These are phyloP conservation scores for Gallinago undulata DNA, from an alignment of 2,113 vertebrate species.

Conservation along the genomic window DNA sequence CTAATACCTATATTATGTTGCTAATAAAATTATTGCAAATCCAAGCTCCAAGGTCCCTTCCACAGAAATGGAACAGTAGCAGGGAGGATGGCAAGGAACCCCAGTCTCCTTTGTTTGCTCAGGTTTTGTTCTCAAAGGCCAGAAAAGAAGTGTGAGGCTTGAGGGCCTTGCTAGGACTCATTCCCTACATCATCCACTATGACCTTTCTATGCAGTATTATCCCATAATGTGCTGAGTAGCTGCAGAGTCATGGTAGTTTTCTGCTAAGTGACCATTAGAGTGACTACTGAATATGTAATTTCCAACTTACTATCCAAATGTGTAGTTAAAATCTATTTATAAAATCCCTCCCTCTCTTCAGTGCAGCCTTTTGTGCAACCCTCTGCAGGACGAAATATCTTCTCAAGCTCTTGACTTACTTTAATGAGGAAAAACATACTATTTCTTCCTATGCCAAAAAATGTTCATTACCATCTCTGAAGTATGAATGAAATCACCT, in stretches of 20 bases:
- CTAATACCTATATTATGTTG: neutral
- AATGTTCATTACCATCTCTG: neutral
- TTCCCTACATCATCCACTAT: neutral
- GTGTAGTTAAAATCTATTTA: neutral
- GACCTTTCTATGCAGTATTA: neutral
- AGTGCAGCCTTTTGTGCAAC: neutral
- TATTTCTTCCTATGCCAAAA: neutral
- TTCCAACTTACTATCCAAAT: neutral
- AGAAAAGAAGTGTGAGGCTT: neutral
- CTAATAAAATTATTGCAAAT: neutral
- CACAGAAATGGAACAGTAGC: neutral
- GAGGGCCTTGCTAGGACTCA: neutral
- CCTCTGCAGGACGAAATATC: neutral
- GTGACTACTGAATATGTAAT: neutral
- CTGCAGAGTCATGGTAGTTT: neutral
- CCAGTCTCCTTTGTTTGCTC: neutral
- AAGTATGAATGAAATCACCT: neutral
- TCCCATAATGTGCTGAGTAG: neutral
- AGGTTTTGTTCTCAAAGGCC: neutral
- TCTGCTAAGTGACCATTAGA: neutral
- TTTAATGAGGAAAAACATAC: neutral
- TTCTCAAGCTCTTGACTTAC: neutral
- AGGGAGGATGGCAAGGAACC: neutral
- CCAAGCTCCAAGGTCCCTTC: neutral
- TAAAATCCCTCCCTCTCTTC: neutral